These are phyloP conservation scores for Leptinotarsa tumamoca DNA, from an alignment of 2,888 invertebrate species.

Conservation along the genomic window DNA sequence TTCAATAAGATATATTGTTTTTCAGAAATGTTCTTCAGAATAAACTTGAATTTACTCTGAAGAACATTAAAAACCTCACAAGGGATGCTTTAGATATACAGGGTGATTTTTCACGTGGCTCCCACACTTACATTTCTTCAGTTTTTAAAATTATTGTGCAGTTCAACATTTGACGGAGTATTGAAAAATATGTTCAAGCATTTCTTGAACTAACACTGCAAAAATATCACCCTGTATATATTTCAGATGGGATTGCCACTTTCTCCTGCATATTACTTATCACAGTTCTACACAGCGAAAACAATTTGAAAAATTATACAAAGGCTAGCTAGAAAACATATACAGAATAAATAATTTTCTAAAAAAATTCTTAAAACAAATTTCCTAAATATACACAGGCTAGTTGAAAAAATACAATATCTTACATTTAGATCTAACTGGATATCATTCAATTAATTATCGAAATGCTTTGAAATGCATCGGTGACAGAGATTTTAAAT, in stretches of 20 bases:
- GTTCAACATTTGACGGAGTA: no score
- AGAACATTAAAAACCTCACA: no score
- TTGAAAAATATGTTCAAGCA: no score
- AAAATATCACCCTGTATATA: constrained; percentile 17
- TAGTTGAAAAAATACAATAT: constrained; percentile 30
- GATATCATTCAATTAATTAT: constrained; percentile 3
- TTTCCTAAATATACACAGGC: constrained; percentile 26
- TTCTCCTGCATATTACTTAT: constrained; percentile 49
- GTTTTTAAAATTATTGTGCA: no score
- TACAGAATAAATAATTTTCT: constrained; percentile 27
- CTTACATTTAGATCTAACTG: constrained; percentile 24
- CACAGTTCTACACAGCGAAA: constrained; percentile 63
- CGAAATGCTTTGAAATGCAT: constrained; percentile 26
- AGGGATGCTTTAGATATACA: background rate
- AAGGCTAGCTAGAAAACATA: constrained; percentile 23
- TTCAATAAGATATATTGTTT: constrained; percentile 9
- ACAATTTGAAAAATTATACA: constrained; percentile 21
- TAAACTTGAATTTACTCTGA: no score
- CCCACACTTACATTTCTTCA: background rate
- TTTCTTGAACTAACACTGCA: no score
- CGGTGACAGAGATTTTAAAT: constrained; percentile 24
- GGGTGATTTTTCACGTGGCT: background rate
- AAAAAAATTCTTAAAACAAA: constrained; percentile 1
- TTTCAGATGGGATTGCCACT: constrained; percentile 34
- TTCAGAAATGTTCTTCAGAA: background rate